A percentile compares a stretch with the other conserved stretches of the same genome.
Conservation (phyloP, 2,888 invertebrate species). For the Epinotia nisella region DNA sequence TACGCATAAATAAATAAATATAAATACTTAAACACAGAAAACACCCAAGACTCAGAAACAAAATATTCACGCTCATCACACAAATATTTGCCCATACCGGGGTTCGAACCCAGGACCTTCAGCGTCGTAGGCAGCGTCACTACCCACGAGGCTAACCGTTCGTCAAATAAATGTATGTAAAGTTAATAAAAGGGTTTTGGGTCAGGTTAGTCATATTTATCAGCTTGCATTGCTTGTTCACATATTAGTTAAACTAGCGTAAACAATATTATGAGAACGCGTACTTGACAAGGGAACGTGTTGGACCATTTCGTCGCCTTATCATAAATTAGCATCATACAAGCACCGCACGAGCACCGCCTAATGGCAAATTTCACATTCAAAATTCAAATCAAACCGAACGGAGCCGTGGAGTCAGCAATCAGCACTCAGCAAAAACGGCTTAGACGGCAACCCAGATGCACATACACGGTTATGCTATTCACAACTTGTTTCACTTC, state of each 20-base stretch:
- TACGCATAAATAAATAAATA: too few relatives aligned
- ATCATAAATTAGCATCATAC: constrained; percentile 26
- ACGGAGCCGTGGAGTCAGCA: constrained; percentile 14
- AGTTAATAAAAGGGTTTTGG: neutral
- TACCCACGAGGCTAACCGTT: too few relatives aligned
- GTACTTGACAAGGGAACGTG: neutral
- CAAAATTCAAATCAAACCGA: constrained; percentile 29
- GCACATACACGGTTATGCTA: neutral
- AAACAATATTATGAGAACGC: constrained; percentile 9
- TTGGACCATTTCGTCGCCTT: constrained; percentile 13
- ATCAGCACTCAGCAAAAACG: constrained; percentile 5
- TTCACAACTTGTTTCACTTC: neutral
- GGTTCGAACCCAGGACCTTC: too few relatives aligned
- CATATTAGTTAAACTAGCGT: neutral
- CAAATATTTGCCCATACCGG: too few relatives aligned
- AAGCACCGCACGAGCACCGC: neutral
- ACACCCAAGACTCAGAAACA: too few relatives aligned
- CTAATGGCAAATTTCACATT: neutral
- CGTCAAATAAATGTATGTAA: too few relatives aligned
- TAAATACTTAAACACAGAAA: too few relatives aligned
- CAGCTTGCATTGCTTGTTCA: neutral
- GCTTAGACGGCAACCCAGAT: constrained; percentile 1
- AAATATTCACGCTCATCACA: too few relatives aligned
- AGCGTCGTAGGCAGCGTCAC: too few relatives aligned
- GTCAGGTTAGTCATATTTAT: neutral